A percentile compares a stretch with the other conserved stretches of the same genome.
These are phyloP conservation scores for Holotrichia oblita DNA, from an alignment of 1,140 invertebrate species.

Conservation along the genomic window DNA sequence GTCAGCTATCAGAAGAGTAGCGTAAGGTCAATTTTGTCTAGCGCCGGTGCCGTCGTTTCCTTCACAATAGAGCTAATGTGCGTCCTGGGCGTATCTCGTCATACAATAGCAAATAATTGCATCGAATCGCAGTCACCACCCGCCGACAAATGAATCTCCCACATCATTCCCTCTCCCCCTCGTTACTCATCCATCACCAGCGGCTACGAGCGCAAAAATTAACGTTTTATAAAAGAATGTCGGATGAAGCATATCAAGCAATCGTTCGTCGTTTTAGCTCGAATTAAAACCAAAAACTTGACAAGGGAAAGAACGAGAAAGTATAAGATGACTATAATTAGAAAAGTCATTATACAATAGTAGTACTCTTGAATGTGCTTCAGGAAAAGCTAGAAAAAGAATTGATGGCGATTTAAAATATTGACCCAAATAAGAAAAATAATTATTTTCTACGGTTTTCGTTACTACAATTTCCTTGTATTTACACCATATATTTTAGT, in stretches of 20 bases:
- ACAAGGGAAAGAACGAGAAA: too few relatives aligned
- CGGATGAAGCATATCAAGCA: conserved; percentile 47
- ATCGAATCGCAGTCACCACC: conserved; percentile 47
- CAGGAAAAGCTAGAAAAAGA: too few relatives aligned
- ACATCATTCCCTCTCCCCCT: background rate
- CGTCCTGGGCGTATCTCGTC: conserved; percentile 45
- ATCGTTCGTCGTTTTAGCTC: background rate
- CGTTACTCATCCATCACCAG: background rate
- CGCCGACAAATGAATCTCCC: conserved; percentile 48
- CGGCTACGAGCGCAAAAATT: conserved; percentile 44
- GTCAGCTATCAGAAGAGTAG: background rate
- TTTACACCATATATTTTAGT: too few relatives aligned
- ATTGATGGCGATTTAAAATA: too few relatives aligned
- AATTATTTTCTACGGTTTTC: too few relatives aligned
- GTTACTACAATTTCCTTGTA: too few relatives aligned
- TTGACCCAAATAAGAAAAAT: too few relatives aligned
- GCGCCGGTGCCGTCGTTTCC: conserved; percentile 17
- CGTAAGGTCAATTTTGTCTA: conserved; percentile 24
- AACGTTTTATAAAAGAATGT: conserved; percentile 49
- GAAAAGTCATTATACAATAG: too few relatives aligned
- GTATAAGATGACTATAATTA: too few relatives aligned
- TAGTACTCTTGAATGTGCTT: too few relatives aligned
- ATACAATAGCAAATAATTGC: conserved; percentile 52
- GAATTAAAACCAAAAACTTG: conserved; percentile 45
- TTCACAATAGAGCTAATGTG: conserved; percentile 51